These are phyloP conservation scores for Phrynocephalus vlangalii DNA, from an alignment of 2,797 vertebrate genomes.

Conservation along the genomic window DNA sequence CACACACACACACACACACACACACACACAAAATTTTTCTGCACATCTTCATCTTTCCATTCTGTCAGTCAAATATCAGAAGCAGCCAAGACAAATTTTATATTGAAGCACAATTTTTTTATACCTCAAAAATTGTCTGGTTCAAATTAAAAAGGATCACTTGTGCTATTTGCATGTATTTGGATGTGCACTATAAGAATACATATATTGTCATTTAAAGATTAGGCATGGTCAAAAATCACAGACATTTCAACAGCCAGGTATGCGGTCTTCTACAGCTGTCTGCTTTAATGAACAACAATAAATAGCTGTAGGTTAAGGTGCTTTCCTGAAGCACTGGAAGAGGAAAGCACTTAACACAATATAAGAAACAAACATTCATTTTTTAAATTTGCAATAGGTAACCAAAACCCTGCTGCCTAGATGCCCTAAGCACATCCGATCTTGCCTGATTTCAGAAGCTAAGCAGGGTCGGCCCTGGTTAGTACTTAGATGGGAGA, in stretches of 20 bases:
- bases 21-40: background rate
- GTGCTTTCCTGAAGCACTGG: conserved; percentile 15
- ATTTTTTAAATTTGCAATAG: background rate
- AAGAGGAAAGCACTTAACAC: conserved; percentile 12
- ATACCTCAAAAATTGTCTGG: background rate
- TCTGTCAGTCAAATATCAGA: background rate
- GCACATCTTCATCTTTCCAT: conserved; percentile 1
- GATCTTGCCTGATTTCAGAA: too few species aligned
- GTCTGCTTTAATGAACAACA: conserved; percentile 46
- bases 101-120: too few species aligned
- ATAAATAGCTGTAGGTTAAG: conserved; percentile 32
- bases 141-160: background rate
- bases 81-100: background rate
- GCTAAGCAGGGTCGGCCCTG: too few species aligned
- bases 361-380: conserved; percentile 23
- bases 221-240: conserved; percentile 29
- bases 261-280: background rate
- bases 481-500: too few species aligned
- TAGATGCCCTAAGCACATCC: too few species aligned
- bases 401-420: too few species aligned
- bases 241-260: background rate
- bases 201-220: conserved; percentile 25
- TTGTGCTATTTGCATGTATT: background rate
- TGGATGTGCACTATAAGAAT: background rate
- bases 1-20: background rate